These are phyloP conservation scores for Otocyon megalotis DNA, from an alignment of 2,113 vertebrate species.

Conservation along the genomic window DNA sequence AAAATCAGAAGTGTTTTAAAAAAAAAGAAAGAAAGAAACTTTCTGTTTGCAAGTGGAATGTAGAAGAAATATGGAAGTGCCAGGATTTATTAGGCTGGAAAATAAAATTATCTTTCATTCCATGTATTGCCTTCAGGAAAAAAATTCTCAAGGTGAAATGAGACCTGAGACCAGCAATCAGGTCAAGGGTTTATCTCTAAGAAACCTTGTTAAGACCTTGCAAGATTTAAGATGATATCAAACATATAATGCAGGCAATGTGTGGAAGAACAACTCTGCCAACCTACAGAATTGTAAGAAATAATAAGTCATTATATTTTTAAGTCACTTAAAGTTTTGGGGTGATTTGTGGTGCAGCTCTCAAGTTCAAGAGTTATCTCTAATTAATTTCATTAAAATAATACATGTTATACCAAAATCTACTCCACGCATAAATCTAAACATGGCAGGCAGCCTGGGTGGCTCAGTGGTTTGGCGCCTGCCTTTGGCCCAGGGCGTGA, in stretches of 20 bases:
- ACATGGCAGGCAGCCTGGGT: neutral
- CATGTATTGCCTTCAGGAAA: neutral
- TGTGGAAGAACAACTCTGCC: neutral
- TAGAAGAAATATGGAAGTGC: neutral
- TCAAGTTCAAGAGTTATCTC: neutral
- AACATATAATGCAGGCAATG: too few relatives aligned
- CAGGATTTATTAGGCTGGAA: neutral
- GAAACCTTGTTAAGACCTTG: neutral
- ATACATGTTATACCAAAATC: constrained; percentile 11
- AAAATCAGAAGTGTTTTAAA: too few relatives aligned
- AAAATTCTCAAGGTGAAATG: neutral
- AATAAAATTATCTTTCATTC: neutral
- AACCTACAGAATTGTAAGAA: neutral
- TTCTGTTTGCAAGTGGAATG: neutral
- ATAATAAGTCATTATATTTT: neutral
- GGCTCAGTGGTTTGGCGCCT: too few relatives aligned
- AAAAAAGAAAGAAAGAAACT: neutral
- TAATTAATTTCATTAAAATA: neutral
- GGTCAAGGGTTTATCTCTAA: constrained; percentile 1
- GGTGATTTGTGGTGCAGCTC: neutral
- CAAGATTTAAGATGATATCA: neutral
- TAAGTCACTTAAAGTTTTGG: neutral
- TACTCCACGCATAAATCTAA: neutral
- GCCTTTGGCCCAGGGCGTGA: too few relatives aligned
- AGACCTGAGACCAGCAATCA: neutral